Conservation (phyloP, 2,113 vertebrate genomes). For the Muscicapa adusta region DNA sequence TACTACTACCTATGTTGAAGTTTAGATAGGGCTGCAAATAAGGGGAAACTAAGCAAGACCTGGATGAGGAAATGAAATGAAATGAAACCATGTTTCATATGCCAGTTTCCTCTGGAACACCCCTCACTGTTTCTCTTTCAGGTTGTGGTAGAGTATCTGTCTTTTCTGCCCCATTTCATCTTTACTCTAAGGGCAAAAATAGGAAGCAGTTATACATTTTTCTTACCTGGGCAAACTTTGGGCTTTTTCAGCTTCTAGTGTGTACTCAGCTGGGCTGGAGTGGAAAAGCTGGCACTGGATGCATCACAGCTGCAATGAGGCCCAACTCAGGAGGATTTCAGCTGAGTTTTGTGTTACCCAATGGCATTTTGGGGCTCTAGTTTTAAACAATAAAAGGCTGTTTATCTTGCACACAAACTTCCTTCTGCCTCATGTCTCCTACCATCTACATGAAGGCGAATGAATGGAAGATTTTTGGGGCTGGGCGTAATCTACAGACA, state of each 20-base stretch:
- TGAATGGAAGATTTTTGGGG: not conserved
- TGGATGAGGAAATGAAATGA: not conserved
- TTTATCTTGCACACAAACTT: not conserved
- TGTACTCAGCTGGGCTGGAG: not conserved
- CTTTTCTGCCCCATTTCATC: not conserved
- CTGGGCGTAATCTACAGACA: not conserved
- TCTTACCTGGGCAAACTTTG: not conserved
- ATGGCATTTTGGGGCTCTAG: fast-evolving
- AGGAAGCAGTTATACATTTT: not conserved
- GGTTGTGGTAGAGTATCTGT: not conserved
- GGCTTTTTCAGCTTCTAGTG: not conserved
- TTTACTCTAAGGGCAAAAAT: not conserved
- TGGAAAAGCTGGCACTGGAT: not conserved
- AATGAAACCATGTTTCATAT: fast-evolving
- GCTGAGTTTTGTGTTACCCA: not conserved
- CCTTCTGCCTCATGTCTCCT: not conserved
- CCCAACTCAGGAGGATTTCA: not conserved
- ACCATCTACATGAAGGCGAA: not conserved
- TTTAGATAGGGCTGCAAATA: not conserved
- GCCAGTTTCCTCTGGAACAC: not conserved
- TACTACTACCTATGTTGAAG: not conserved
- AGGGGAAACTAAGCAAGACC: not conserved
- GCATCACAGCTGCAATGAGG: fast-evolving
- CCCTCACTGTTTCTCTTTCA: not conserved
- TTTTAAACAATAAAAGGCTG: not conserved